Evolutionary conservation across 2,113 vertebrate species (phyloP), one percentile per base, ranked within the genome.

Genomic region (Malurus cyaneus): DNA sequence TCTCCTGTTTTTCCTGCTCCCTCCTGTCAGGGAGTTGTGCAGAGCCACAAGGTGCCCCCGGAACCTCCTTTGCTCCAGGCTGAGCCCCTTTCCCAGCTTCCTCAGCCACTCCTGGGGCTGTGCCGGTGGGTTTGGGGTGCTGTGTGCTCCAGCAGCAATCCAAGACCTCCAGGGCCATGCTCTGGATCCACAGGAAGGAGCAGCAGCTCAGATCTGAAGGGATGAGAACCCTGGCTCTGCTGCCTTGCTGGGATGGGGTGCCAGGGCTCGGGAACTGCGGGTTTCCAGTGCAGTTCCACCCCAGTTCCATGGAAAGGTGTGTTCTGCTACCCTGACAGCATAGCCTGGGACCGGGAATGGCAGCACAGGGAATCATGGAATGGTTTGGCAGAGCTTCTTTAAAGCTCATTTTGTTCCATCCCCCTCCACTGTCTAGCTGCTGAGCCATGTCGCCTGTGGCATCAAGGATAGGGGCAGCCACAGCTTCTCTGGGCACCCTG

Each of bases 101-200:
- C 76, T 28, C 11, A 44, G 36, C 65, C 4, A 10, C 67, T 21
- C 69, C 67, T 39, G 14, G 6, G 69, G 70, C 7, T 0, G 4
- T 56, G 69, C 29, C 1, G 50, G 5, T 19, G 42, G 24, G 4
- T 1, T 19, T 25, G 52, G 16, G 41, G 60, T 1, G 19, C 34
- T 57, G 82, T 34, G 70, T 39, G 39, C 39, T 39, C 39, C 54
- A 34, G 69, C 32, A 11, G 23, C 2, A 11, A 25, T 1, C 57
- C 69, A 50, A 29, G 31, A 4, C 1, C 39, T 14, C 8, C 46
- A 0, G 1, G 9, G 5, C 1, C 0, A 2, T 9, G 26, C 54
- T 36, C 59, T 32, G 69, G 32, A 5, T 1, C 32, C 31, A 4
- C 71, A 14, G 60, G 12, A 20, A 20, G 70, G 60, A 64, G 42